Evolutionary conservation across 1,140 invertebrate species (phyloP).

Genomic region (Hestina assimilis): DNA sequence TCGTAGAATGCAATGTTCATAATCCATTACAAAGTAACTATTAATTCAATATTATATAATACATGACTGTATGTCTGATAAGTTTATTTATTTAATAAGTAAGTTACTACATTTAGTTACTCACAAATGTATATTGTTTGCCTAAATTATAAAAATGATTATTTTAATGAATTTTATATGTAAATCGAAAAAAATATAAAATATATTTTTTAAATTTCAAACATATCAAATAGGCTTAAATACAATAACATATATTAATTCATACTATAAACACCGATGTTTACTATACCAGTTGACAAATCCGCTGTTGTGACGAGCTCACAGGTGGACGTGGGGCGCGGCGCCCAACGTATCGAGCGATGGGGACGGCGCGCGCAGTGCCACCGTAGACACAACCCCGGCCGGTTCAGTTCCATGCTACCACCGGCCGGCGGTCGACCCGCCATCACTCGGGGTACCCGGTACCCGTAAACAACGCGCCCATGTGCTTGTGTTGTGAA

Average conservation of each 20-base stretch:
- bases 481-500: slow-evolving; percentile 58
- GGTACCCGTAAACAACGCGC: slow-evolving; percentile 39
- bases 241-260: slow-evolving; percentile 7
- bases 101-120: too few species aligned
- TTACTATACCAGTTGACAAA: slow-evolving; percentile 43
- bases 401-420: slow-evolving; percentile 37
- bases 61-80: too few species aligned
- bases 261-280: slow-evolving; percentile 28
- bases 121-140: too few species aligned
- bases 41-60: too few species aligned
- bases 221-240: too few species aligned
- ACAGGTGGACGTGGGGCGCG: slow-evolving; percentile 72
- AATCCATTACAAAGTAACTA: too few species aligned
- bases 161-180: too few species aligned
- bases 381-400: slow-evolving; percentile 25
- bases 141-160: too few species aligned
- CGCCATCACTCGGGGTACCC: slow-evolving; percentile 27
- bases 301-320: slow-evolving; percentile 63
- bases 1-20: too few species aligned
- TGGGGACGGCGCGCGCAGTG: slow-evolving; percentile 56
- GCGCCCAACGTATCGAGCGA: slow-evolving; percentile 56
- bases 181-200: too few species aligned
- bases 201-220: too few species aligned
- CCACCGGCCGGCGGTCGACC: slow-evolving; percentile 49
- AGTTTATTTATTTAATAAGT: too few species aligned